Conservation (phyloP, 2,113 vertebrate genomes). For the Nyctereutes procyonoides region DNA sequence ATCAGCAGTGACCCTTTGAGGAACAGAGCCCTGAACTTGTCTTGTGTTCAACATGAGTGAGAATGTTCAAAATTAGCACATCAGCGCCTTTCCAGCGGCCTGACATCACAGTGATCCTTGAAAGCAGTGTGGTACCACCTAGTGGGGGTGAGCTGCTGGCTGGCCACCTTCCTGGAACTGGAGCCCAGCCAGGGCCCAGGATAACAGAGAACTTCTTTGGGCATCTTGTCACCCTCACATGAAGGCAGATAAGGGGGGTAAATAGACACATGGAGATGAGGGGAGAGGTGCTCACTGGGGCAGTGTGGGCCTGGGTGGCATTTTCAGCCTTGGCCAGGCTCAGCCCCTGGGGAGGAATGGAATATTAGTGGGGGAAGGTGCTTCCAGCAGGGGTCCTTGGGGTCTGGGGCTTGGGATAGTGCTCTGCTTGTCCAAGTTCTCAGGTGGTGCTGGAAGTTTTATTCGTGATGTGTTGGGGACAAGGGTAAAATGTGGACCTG, state of each 20-base stretch:
- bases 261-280: not conserved
- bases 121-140: rapidly evolving
- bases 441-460: not conserved
- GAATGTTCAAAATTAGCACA: rapidly evolving
- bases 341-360: no score
- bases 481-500: rapidly evolving
- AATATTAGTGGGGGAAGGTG: not conserved
- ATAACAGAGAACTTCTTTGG: not conserved
- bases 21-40: not conserved
- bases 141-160: no score
- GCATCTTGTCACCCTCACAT: rapidly evolving
- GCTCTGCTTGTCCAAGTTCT: not conserved
- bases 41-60: not conserved
- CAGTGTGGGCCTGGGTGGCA: not conserved
- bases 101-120: not conserved
- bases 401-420: no score
- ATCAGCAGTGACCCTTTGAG: not conserved
- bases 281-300: no score
- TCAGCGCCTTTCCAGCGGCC: no score
- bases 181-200: no score
- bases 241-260: no score
- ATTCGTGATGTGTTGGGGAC: not conserved
- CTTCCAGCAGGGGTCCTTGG: not conserved
- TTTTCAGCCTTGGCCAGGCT: not conserved
- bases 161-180: not conserved